Base-by-base conservation (phyloP, 1,140 invertebrate genomes). In the Sinonovacula constricta region DNA sequence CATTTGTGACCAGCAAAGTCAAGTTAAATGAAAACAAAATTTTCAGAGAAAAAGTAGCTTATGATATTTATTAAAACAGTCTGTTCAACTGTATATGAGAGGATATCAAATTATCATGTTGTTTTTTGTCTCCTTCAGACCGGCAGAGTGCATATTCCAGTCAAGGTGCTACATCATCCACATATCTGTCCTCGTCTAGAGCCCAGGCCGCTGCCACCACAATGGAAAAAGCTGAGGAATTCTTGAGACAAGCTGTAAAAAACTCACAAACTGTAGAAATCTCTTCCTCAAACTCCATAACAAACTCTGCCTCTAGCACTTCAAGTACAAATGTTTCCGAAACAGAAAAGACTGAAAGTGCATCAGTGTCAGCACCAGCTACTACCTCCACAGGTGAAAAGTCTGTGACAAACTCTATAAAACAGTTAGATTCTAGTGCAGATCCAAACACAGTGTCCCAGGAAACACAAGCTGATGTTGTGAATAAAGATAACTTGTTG, bases 201-300 rank as follows among this genome's bases (percentile, higher is more conserved):
- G 31, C 15, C 33, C 62, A 59, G n/a, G 1, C 72, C 14, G 39
- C 62, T 31, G 56, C 31, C 18, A 54, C 62, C 28, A 67, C 72
- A 12, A 65, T 76, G 62, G 72, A 76, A 56, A 76, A 76, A 49
- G 72, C 72, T 0, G 72, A 59, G 39, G 62, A 76, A 51, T 22
- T 76, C 31, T 14, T 76, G 15, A 51, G 72, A 66, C 62, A 76
- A 53, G 72, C 72, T 39, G 72, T 76, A n/a, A 63, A 76, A 59
- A 63, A 76, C 22, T 66, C 72, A 26, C 39, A n/a, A n/a, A n/a
- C 34, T 67, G 63, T 56, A 26, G 72, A 76, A 54, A 57, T 54
- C 24, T 49, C 39, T 26, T 34, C 45, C 18, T n/a, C n/a, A n/a
- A 65, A 45, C 45, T 49, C 62, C 15, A 15, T 22, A 1, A 14